These are phyloP conservation scores for Caranx melampygus DNA, from an alignment of 2,113 vertebrate genomes.

Conservation along the genomic window DNA sequence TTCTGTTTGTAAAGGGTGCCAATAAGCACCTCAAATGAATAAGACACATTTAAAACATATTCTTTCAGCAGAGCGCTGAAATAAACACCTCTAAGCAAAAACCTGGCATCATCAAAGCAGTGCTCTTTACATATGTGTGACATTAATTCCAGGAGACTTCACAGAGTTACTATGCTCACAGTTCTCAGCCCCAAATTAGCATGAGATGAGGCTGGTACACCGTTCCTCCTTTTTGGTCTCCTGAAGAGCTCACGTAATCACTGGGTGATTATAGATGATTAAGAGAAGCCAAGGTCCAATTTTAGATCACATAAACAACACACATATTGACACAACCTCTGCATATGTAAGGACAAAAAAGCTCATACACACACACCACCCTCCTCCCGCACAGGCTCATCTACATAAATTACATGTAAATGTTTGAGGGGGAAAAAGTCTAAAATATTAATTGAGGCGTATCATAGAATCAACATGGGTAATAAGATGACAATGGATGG, in stretches of 20 bases:
- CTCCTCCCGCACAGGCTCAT: constrained; percentile 1
- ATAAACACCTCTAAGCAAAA: background rate
- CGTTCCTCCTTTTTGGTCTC: constrained; percentile 16
- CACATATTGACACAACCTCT: background rate
- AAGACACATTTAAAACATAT: background rate
- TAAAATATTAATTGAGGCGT: background rate
- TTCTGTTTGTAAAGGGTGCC: background rate
- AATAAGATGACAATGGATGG: constrained; percentile 38
- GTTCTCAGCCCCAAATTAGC: constrained; percentile 7
- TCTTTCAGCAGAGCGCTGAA: background rate
- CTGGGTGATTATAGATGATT: constrained; percentile 8
- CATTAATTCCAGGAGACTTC: background rate
- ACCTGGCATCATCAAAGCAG: background rate
- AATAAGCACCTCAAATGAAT: constrained; percentile 9
- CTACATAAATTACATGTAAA: constrained; percentile 8
- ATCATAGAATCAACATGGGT: constrained; percentile 14
- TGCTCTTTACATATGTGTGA: background rate
- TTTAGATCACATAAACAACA: constrained; percentile 16
- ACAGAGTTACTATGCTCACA: background rate
- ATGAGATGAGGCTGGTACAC: constrained; percentile 17
- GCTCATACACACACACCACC: background rate
- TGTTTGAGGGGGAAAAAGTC: background rate
- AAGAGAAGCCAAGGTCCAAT: constrained; percentile 13
- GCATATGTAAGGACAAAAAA: background rate
- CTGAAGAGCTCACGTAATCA: constrained; percentile 46